phyloP scores from a whole-genome alignment of 2,888 invertebrate species.

The Chironomus tentans region DNA sequence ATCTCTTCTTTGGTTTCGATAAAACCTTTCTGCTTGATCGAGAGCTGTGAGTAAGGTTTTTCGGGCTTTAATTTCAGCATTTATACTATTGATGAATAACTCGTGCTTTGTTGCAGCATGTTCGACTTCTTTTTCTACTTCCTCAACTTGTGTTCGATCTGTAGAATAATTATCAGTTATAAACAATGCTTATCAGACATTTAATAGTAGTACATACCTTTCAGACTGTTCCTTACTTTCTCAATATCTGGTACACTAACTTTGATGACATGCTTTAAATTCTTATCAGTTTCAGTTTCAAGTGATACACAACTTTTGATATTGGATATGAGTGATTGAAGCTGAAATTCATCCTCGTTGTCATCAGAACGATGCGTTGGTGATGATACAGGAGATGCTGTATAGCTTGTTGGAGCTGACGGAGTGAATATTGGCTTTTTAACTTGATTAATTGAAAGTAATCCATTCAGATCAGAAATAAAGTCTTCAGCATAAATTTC shows the following conservation, averaged over 20 bases:
- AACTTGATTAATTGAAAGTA: constrained; percentile 68
- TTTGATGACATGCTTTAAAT: constrained; percentile 46
- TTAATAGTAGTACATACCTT: constrained; percentile 48
- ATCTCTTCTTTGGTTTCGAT: constrained; percentile 83
- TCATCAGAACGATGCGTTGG: constrained; percentile 28
- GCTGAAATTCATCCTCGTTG: constrained; percentile 43
- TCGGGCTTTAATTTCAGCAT: constrained; percentile 73
- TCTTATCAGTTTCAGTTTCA: constrained; percentile 64
- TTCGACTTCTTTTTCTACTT: constrained; percentile 79
- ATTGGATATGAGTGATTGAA: constrained; percentile 61
- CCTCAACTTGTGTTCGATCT: constrained; percentile 79
- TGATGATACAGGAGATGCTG: constrained; percentile 36
- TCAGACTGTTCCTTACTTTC: constrained; percentile 66
- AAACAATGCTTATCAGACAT: constrained; percentile 13
- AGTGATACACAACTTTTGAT: constrained; percentile 63
- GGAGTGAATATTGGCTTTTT: constrained; percentile 42
- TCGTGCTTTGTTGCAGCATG: constrained; percentile 71
- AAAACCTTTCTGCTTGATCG: constrained; percentile 74
- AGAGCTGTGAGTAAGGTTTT: constrained; percentile 66
- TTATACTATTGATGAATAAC: constrained; percentile 68
- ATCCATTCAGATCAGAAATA: constrained; percentile 72
- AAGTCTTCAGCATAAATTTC: constrained; percentile 85
- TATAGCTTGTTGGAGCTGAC: constrained; percentile 43
- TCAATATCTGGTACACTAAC: constrained; percentile 63
- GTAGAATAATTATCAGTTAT: constrained; percentile 27